Conservation (phyloP, 2,797 vertebrate genomes). For the Cichlasoma orientale region DNA sequence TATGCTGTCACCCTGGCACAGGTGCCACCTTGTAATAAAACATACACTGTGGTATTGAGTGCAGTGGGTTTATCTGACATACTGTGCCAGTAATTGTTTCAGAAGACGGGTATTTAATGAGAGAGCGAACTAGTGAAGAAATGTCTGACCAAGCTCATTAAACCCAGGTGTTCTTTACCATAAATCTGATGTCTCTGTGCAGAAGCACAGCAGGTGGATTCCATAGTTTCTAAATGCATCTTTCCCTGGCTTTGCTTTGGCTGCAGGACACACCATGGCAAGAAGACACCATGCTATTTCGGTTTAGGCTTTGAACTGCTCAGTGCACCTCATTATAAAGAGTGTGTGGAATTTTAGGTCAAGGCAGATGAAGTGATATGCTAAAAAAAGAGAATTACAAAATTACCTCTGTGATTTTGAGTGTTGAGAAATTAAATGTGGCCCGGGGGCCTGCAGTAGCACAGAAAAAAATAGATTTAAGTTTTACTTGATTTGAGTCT, state of each 20-base stretch:
- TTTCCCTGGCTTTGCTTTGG: neutral
- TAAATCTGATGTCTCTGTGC: conserved; percentile 21
- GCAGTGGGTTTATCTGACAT: conserved; percentile 28
- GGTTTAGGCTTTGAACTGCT: conserved; percentile 33
- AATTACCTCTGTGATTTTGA: conserved; percentile 25
- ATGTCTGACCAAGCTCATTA: conserved; percentile 48
- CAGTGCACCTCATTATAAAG: conserved; percentile 40
- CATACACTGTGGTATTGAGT: conserved; percentile 29
- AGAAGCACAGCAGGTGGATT: conserved; percentile 16
- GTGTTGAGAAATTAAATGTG: conserved; percentile 33
- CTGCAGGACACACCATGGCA: conserved; percentile 3
- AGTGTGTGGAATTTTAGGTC: conserved; percentile 38
- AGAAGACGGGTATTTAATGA: conserved; percentile 31
- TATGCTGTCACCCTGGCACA: conserved; percentile 66
- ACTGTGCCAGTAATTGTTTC: conserved; percentile 51
- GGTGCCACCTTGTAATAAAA: conserved; percentile 54
- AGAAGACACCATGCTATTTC: conserved; percentile 26
- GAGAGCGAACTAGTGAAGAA: conserved; percentile 5
- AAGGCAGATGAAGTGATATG: conserved; percentile 41
- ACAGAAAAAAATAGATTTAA: neutral
- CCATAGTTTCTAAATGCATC: conserved; percentile 18
- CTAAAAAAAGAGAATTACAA: neutral
- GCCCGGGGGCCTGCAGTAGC: conserved; percentile 6
- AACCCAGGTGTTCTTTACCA: conserved; percentile 31
- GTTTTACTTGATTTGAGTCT: conserved; percentile 6